Conservation (phyloP, 1,140 invertebrate genomes). For the Chironomus tepperi region DNA sequence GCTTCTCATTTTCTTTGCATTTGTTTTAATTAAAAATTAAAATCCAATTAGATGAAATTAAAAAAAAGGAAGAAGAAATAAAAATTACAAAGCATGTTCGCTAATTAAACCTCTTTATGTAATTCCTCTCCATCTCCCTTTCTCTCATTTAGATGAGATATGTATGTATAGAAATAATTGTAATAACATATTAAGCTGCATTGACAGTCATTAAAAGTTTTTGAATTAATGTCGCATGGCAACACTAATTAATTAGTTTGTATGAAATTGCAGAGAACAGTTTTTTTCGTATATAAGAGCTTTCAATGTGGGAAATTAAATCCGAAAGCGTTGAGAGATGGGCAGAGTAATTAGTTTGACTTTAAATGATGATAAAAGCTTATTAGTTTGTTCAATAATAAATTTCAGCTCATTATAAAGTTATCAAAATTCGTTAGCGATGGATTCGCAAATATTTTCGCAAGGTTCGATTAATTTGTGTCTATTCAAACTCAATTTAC, state of each 20-base stretch:
- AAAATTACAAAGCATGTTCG: constrained; percentile 6
- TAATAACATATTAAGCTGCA: background rate
- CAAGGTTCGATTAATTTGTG: too few relatives aligned
- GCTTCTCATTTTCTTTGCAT: constrained; percentile 6
- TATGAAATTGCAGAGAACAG: too few relatives aligned
- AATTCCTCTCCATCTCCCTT: background rate
- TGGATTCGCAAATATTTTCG: too few relatives aligned
- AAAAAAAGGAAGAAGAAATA: background rate
- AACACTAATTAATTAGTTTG: background rate
- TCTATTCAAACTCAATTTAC: too few relatives aligned
- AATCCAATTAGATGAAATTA: background rate
- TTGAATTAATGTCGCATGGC: background rate
- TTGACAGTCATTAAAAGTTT: background rate
- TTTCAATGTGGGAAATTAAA: too few relatives aligned
- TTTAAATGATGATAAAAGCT: too few relatives aligned
- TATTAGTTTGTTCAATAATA: too few relatives aligned
- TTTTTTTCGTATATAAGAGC: too few relatives aligned
- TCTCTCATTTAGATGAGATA: background rate
- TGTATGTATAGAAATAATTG: background rate
- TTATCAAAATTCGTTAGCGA: too few relatives aligned
- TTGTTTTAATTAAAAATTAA: constrained; percentile 10
- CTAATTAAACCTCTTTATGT: background rate
- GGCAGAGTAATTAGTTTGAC: too few relatives aligned
- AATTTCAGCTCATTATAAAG: too few relatives aligned
- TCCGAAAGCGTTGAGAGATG: too few relatives aligned